Percentiles rank a stretch among this genome's conserved stretches.
Conservation (phyloP, 1,140 invertebrate genomes). For the Babylonia areolata region DNA sequence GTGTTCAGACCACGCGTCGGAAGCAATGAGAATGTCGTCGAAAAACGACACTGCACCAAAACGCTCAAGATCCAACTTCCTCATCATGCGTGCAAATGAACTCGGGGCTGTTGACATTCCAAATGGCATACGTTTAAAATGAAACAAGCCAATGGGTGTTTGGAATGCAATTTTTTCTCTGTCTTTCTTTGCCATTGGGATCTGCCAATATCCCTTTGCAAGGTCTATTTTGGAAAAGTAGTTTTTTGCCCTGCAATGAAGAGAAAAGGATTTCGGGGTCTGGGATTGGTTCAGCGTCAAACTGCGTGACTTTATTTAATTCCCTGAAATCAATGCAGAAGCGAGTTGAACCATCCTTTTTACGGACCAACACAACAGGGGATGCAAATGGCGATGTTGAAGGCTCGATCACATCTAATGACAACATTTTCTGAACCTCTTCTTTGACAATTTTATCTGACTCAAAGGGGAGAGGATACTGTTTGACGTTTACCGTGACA, state of each 20-base stretch:
- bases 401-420: too few relatives aligned
- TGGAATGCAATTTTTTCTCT: neutral
- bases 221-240: neutral
- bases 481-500: too few relatives aligned
- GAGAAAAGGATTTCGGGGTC: neutral
- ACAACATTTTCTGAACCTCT: too few relatives aligned
- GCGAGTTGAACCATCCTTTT: too few relatives aligned
- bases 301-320: neutral
- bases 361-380: too few relatives aligned
- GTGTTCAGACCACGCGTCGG: neutral
- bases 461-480: too few relatives aligned
- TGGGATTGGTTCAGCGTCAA: neutral
- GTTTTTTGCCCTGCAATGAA: neutral
- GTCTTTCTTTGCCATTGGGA: neutral
- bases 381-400: too few relatives aligned
- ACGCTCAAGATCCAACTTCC: neutral
- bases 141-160: neutral
- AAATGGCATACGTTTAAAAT: neutral
- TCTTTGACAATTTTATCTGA: too few relatives aligned
- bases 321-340: too few relatives aligned
- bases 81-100: neutral
- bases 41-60: neutral
- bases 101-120: neutral
- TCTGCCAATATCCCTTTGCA: neutral
- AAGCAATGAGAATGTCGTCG: neutral